Evolutionary conservation across 2,888 invertebrate genomes (phyloP).

Genomic region (Cremastinae sp.): DNA sequence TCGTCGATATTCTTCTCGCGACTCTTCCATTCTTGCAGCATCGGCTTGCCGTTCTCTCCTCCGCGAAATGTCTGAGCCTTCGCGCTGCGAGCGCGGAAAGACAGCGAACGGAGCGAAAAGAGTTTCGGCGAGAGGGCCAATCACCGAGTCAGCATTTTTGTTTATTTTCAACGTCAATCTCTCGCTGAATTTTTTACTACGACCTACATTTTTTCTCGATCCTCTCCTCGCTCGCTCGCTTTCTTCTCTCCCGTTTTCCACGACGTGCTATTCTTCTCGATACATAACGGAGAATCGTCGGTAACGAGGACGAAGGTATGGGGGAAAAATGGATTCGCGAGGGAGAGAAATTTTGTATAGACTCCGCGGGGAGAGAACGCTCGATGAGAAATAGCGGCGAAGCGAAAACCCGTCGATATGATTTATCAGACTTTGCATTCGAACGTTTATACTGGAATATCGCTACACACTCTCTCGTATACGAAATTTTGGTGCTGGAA

Average conservation of each 20-base stretch:
- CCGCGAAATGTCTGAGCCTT: slow-evolving; percentile 39
- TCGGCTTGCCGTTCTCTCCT: slow-evolving; percentile 25
- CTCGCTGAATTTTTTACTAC: slow-evolving; percentile 7
- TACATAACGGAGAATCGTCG: slow-evolving; percentile 34
- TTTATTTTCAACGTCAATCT: slow-evolving; percentile 35
- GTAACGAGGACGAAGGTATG: slow-evolving; percentile 26
- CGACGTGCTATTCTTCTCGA: slow-evolving; percentile 2
- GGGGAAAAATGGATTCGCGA: slow-evolving; percentile 22
- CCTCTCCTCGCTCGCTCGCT: slow-evolving; percentile 7
- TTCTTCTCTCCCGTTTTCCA: neutral
- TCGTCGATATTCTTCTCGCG: slow-evolving; percentile 63
- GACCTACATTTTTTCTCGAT: slow-evolving; percentile 14
- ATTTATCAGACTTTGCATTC: slow-evolving; percentile 47
- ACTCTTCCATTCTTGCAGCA: slow-evolving; percentile 33
- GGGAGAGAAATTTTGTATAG: neutral
- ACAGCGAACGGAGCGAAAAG: slow-evolving; percentile 3
- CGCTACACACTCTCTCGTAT: slow-evolving; percentile 26
- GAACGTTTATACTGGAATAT: slow-evolving; percentile 51
- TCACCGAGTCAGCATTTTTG: slow-evolving; percentile 33
- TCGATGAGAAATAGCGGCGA: neutral
- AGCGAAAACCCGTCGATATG: slow-evolving; percentile 48
- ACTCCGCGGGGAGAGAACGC: neutral
- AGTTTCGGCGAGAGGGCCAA: slow-evolving; percentile 28
- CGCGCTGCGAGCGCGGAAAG: neutral
- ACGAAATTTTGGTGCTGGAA: no score